phyloP scores from a whole-genome alignment of 2,888 invertebrate species.

The Eremobia ochroleuca region DNA sequence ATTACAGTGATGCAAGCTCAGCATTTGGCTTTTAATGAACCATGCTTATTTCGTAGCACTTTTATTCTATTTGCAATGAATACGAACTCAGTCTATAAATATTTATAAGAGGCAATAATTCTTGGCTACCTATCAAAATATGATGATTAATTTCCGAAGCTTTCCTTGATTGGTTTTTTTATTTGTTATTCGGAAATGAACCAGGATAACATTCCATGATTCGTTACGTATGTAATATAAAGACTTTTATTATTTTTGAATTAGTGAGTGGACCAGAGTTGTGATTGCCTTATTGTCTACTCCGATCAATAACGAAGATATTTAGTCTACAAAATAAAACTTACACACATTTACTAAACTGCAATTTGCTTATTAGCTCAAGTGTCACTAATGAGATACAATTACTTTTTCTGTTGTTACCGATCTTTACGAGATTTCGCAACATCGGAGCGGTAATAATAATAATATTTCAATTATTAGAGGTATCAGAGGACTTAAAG shows the following conservation, averaged over 20 bases:
- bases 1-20: constrained; percentile 26
- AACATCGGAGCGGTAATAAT: too few relatives aligned
- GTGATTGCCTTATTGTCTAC: neutral
- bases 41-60: constrained; percentile 18
- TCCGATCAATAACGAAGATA: neutral
- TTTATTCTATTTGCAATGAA: constrained; percentile 35
- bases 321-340: constrained; percentile 4
- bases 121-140: constrained; percentile 43
- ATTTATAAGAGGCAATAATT: constrained; percentile 50
- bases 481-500: neutral
- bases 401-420: too few relatives aligned
- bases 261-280: neutral
- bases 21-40: constrained; percentile 44
- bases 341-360: neutral
- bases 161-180: constrained; percentile 49
- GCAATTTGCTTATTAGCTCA: too few relatives aligned
- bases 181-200: constrained; percentile 45
- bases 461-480: neutral
- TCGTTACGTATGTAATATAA: constrained; percentile 20
- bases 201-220: constrained; percentile 32
- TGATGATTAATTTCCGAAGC: constrained; percentile 49
- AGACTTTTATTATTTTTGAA: constrained; percentile 30
- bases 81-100: constrained; percentile 26
- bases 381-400: too few relatives aligned
- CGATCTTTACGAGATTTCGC: too few relatives aligned